A percentile compares a stretch with the other conserved stretches of the same genome.
Conservation (phyloP, 2,888 invertebrate genomes). For the Philonicus albiceps region DNA sequence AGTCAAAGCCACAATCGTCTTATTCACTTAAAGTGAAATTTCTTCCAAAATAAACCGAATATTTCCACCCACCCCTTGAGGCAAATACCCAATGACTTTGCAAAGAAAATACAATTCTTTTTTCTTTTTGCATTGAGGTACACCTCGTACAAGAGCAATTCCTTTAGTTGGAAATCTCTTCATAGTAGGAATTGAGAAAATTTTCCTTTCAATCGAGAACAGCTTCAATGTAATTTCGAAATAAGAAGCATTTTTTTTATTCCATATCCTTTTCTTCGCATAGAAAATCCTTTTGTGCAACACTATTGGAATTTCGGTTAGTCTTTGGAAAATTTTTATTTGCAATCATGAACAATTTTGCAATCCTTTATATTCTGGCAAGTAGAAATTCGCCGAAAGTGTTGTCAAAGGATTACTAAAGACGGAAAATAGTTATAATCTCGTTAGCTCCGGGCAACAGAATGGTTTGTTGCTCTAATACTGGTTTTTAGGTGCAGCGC, state of each 20-base stretch:
- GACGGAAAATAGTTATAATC: not conserved
- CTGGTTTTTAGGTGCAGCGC: not conserved
- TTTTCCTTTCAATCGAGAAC: not conserved
- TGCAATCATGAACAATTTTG: not conserved
- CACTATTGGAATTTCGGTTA: not conserved
- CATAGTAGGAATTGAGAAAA: not conserved
- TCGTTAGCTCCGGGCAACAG: not conserved
- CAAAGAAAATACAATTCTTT: not conserved
- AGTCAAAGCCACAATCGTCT: not conserved
- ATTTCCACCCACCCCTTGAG: not conserved
- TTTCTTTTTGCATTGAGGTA: not conserved
- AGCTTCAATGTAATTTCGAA: not conserved
- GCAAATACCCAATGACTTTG: not conserved
- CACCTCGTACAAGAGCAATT: not conserved
- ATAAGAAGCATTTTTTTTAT: not conserved
- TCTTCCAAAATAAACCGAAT: not conserved
- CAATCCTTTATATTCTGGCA: not conserved
- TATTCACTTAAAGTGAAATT: not conserved
- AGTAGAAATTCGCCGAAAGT: not conserved
- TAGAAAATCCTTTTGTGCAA: not conserved
- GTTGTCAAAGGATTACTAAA: not conserved
- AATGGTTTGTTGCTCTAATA: not conserved
- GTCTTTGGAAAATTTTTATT: not conserved
- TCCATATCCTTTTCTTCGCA: not conserved
- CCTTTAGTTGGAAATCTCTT: not conserved